These are phyloP conservation scores for Euura saliciscinereae DNA, from an alignment of 1,140 invertebrate species.

Conservation along the genomic window DNA sequence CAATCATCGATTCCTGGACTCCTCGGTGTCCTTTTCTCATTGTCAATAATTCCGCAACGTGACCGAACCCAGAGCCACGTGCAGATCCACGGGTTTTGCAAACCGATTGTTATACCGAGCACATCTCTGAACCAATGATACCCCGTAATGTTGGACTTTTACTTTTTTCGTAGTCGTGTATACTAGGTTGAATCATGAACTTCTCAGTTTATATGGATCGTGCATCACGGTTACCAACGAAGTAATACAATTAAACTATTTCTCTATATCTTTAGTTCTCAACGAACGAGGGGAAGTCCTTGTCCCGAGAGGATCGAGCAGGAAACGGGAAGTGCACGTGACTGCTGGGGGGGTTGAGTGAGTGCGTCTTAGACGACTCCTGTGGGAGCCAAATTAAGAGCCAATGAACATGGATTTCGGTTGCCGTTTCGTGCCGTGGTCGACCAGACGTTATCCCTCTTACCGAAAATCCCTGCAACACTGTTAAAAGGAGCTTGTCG, in stretches of 20 bases:
- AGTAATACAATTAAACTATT: neutral
- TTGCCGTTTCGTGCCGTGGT: neutral
- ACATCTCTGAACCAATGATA: too few relatives aligned
- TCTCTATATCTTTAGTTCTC: neutral
- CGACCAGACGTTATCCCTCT: neutral
- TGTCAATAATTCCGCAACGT: too few relatives aligned
- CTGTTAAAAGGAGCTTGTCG: neutral
- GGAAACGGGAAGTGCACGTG: constrained; percentile 4
- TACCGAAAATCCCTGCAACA: neutral
- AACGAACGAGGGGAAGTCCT: neutral
- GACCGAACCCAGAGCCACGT: too few relatives aligned
- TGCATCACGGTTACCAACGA: too few relatives aligned
- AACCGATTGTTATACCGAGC: too few relatives aligned
- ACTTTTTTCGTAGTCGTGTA: too few relatives aligned
- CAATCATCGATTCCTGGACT: too few relatives aligned
- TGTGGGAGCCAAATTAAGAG: neutral
- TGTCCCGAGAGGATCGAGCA: neutral
- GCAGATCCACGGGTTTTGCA: too few relatives aligned
- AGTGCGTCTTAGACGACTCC: neutral
- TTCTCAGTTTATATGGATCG: too few relatives aligned
- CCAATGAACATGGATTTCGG: neutral
- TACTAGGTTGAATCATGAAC: too few relatives aligned
- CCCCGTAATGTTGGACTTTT: too few relatives aligned
- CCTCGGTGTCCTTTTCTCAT: too few relatives aligned
- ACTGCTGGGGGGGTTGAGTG: neutral